Evolutionary conservation across 2,888 invertebrate species (phyloP).

Genomic region (Terebella lapidaria): DNA sequence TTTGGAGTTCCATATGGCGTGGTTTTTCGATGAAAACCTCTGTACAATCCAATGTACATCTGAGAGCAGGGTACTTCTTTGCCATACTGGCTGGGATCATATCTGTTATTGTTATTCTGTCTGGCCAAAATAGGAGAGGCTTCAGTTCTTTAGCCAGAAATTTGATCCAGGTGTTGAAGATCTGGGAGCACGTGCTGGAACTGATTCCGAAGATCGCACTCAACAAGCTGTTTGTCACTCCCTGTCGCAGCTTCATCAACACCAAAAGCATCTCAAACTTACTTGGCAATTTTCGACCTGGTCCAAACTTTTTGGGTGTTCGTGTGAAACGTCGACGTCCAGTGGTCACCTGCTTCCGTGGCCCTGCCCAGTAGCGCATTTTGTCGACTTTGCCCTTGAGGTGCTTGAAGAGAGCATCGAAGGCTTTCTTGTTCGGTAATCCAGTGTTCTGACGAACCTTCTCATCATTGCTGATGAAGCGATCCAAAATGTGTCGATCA

Average conservation of each 20-base stretch:
- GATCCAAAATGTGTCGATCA: no score
- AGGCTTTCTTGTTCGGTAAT: constrained; percentile 4
- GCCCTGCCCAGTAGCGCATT: constrained; percentile 13
- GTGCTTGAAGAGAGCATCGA: constrained; percentile 8
- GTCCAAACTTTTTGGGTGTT: constrained; percentile 10
- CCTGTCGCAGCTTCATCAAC: constrained; percentile 12
- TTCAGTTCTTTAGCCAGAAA: constrained; percentile 6
- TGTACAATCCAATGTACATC: constrained; percentile 15
- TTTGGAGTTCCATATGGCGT: constrained; percentile 20
- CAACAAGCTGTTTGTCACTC: constrained; percentile 6
- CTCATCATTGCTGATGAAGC: not conserved
- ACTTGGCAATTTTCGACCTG: constrained; percentile 3
- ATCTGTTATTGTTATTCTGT: not conserved
- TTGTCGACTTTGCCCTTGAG: constrained; percentile 1
- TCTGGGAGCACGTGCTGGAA: constrained; percentile 1
- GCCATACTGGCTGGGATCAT: constrained; percentile 2
- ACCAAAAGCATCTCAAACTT: constrained; percentile 9
- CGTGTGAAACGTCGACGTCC: constrained; percentile 1
- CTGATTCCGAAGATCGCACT: not conserved
- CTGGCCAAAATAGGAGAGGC: constrained; percentile 8
- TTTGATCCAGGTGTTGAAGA: constrained; percentile 7
- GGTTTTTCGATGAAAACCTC: constrained; percentile 23
- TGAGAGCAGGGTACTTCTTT: constrained; percentile 4
- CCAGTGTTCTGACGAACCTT: constrained; percentile 11
- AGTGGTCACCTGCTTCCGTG: not conserved